phyloP scores from a whole-genome alignment of 2,113 vertebrate species.

The Sinocyclocheilus maitianheensis region DNA sequence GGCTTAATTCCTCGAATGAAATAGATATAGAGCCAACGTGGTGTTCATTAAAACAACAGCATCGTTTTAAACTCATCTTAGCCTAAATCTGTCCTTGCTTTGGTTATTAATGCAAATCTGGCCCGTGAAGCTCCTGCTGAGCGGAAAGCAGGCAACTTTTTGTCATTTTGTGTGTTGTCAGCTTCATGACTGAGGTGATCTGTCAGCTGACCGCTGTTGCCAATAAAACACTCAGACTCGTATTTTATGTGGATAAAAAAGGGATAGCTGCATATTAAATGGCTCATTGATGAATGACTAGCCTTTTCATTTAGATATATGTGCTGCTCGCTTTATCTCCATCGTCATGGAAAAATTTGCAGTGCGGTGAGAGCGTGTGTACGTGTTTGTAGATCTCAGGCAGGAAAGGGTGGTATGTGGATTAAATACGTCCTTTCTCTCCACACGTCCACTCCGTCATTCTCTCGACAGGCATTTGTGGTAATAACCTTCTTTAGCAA shows the following conservation, averaged over 20 bases:
- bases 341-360: background rate
- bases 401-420: constrained; percentile 29
- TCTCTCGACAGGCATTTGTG: constrained; percentile 54
- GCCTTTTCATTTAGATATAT: background rate
- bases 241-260: background rate
- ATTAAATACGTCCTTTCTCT: constrained; percentile 43
- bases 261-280: constrained; percentile 12
- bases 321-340: background rate
- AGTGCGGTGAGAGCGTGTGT: background rate
- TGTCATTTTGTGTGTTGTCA: constrained; percentile 13
- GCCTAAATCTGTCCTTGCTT: constrained; percentile 21
- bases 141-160: constrained; percentile 1
- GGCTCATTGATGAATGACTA: background rate
- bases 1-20: constrained; percentile 33
- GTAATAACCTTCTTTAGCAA: constrained; percentile 60
- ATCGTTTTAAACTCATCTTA: constrained; percentile 23
- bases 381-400: constrained; percentile 5
- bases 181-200: constrained; percentile 11
- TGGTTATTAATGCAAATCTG: constrained; percentile 33
- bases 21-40: background rate
- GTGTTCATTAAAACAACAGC: constrained; percentile 21
- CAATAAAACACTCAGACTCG: background rate
- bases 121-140: background rate
- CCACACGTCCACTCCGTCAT: constrained; percentile 40
- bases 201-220: constrained; percentile 15